Percentiles rank a stretch among this genome's conserved stretches.
These are phyloP conservation scores for Schrankia costaestrigalis DNA, from an alignment of 2,888 invertebrate genomes.

Conservation along the genomic window DNA sequence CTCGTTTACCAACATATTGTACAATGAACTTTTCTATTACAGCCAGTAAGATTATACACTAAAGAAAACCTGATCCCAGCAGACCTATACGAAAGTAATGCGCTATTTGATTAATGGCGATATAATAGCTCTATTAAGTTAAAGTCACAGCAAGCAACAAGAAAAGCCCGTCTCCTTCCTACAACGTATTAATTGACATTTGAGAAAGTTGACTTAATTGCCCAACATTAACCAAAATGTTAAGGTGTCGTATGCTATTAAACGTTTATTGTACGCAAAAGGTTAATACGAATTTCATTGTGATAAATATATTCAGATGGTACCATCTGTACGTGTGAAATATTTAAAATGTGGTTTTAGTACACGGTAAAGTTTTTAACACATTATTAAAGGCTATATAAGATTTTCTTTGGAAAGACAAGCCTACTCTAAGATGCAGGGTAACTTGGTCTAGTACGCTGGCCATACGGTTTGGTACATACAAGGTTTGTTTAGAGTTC, in stretches of 20 bases:
- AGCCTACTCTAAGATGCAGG: too few species aligned
- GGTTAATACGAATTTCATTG: conserved; percentile 24
- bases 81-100: conserved; percentile 26
- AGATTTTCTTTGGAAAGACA: too few species aligned
- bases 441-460: too few species aligned
- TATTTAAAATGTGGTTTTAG: too few species aligned
- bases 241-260: conserved; percentile 30
- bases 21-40: too few species aligned
- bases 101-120: conserved; percentile 40
- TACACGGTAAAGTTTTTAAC: too few species aligned
- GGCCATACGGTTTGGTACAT: too few species aligned
- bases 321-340: too few species aligned
- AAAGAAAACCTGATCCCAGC: conserved; percentile 11
- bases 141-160: conserved; percentile 17
- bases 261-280: conserved; percentile 18
- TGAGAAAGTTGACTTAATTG: conserved; percentile 38
- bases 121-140: conserved; percentile 42
- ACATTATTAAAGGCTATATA: too few species aligned
- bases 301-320: conserved; percentile 34
- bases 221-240: conserved; percentile 34
- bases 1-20: too few species aligned
- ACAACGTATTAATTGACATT: conserved; percentile 34
- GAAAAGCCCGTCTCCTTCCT: conserved; percentile 18
- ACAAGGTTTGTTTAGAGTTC: too few species aligned
- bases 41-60: too few species aligned